phyloP scores from a whole-genome alignment of 2,797 vertebrate genomes.

The Brachyalestes nurse region DNA sequence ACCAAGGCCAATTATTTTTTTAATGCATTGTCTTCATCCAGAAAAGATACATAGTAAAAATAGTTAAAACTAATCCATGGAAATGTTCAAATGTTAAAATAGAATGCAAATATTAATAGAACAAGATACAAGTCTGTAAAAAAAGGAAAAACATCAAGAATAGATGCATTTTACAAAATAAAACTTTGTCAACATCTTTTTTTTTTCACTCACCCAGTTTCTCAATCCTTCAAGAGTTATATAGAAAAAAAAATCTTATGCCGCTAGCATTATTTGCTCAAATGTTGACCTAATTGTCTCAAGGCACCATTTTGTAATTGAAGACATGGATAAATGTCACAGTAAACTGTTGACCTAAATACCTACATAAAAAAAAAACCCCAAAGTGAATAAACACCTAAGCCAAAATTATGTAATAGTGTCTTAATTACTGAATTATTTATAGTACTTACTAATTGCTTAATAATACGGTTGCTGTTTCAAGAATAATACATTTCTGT shows the following conservation, averaged over 20 bases:
- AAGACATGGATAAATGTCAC: no score
- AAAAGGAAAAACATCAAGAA: conserved; percentile 1
- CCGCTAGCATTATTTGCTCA: not conserved
- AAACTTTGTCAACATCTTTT: not conserved
- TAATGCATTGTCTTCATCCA: conserved; percentile 22
- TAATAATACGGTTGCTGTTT: no score
- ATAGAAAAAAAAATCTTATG: not conserved
- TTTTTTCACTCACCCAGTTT: not conserved
- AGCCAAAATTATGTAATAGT: no score
- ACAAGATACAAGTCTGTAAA: conserved; percentile 1
- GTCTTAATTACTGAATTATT: no score
- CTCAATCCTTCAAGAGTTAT: not conserved
- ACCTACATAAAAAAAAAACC: no score
- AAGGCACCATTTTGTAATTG: not conserved
- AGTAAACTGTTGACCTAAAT: no score
- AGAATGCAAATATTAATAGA: conserved; percentile 47
- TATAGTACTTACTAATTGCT: no score
- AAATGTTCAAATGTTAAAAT: conserved; percentile 50
- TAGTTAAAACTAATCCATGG: conserved; percentile 28
- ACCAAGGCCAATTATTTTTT: not conserved
- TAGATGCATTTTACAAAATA: conserved; percentile 13
- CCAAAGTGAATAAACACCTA: no score
- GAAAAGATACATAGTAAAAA: conserved; percentile 48
- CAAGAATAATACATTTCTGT: no score
- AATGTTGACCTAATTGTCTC: not conserved